These are phyloP conservation scores for Pseudomyrmex concolor DNA, from an alignment of 1,140 invertebrate genomes.

Conservation along the genomic window DNA sequence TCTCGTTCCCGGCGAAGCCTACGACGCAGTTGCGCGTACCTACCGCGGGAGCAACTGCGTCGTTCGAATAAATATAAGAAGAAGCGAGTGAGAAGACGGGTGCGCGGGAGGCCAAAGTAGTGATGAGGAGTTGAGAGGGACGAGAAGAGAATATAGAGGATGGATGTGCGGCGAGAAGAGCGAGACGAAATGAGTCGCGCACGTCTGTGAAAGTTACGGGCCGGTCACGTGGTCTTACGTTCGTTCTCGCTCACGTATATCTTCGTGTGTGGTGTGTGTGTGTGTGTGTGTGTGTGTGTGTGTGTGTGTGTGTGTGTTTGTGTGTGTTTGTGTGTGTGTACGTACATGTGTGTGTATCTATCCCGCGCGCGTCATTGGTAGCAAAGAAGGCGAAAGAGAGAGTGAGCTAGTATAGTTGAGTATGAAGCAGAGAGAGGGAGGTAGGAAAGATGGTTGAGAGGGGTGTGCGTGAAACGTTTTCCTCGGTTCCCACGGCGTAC, in stretches of 20 bases:
- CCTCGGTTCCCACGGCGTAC: slow-evolving; percentile 83
- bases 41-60: slow-evolving; percentile 75
- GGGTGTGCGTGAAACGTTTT: slow-evolving; percentile 83
- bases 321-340: not conserved
- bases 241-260: slow-evolving; percentile 63
- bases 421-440: slow-evolving; percentile 39
- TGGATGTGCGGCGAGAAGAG: not conserved
- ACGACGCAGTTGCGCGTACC: slow-evolving; percentile 74
- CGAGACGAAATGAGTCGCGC: slow-evolving; percentile 40
- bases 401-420: slow-evolving; percentile 4
- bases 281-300: slow-evolving; percentile 47
- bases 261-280: slow-evolving; percentile 11
- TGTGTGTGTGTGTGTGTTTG: slow-evolving; percentile 25
- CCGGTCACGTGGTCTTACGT: slow-evolving; percentile 73
- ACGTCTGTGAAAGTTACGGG: slow-evolving; percentile 70
- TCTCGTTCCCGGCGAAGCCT: slow-evolving; percentile 64
- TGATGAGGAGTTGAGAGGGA: not conserved
- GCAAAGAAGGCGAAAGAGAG: slow-evolving; percentile 53
- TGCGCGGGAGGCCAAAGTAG: slow-evolving; percentile 1
- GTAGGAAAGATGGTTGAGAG: slow-evolving; percentile 28
- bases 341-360: slow-evolving; percentile 55
- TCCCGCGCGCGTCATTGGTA: slow-evolving; percentile 61
- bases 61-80: slow-evolving; percentile 74
- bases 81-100: slow-evolving; percentile 34
- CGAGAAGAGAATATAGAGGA: not conserved